Conservation (phyloP, 2,113 vertebrate genomes). For the Amphiprion ocellaris region DNA sequence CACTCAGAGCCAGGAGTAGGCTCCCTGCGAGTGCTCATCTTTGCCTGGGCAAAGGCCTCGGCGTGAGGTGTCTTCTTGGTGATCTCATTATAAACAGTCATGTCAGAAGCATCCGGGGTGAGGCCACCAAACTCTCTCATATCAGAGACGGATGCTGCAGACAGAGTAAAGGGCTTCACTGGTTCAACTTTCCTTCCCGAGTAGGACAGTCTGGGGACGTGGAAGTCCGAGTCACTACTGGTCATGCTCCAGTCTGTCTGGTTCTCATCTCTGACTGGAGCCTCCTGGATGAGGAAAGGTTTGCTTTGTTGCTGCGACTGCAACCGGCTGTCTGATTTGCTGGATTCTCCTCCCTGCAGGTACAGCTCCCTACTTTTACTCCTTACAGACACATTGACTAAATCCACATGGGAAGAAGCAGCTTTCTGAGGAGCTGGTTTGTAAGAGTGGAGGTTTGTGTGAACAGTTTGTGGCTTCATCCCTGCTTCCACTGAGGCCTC, state of each 20-base stretch:
- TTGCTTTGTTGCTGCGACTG: constrained; percentile 26
- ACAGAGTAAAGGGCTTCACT: constrained; percentile 31
- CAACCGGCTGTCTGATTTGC: background rate
- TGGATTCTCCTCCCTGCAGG: constrained; percentile 52
- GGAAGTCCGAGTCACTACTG: constrained; percentile 61
- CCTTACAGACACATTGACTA: constrained; percentile 46
- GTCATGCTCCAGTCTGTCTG: constrained; percentile 78
- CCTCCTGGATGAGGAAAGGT: constrained; percentile 74
- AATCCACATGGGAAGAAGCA: constrained; percentile 16
- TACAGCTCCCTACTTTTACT: constrained; percentile 66
- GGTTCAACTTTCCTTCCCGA: constrained; percentile 57
- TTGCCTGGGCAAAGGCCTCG: constrained; percentile 22
- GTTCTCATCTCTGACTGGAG: constrained; percentile 85
- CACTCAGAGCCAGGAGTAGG: constrained; percentile 79
- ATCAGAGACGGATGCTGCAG: constrained; percentile 28
- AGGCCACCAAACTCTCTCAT: constrained; percentile 51
- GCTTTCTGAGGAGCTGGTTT: constrained; percentile 33
- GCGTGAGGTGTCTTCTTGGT: constrained; percentile 29
- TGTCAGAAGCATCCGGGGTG: constrained; percentile 61
- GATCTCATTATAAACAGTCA: constrained; percentile 79
- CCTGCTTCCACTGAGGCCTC: constrained; percentile 13
- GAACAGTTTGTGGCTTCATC: constrained; percentile 4
- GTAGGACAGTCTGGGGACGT: constrained; percentile 33
- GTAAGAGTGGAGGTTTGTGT: background rate
- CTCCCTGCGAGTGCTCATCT: constrained; percentile 57